Percentiles rank a stretch among this genome's conserved stretches.
These are phyloP conservation scores for Phoebastria nigripes DNA, from an alignment of 2,797 vertebrate species.

Conservation along the genomic window DNA sequence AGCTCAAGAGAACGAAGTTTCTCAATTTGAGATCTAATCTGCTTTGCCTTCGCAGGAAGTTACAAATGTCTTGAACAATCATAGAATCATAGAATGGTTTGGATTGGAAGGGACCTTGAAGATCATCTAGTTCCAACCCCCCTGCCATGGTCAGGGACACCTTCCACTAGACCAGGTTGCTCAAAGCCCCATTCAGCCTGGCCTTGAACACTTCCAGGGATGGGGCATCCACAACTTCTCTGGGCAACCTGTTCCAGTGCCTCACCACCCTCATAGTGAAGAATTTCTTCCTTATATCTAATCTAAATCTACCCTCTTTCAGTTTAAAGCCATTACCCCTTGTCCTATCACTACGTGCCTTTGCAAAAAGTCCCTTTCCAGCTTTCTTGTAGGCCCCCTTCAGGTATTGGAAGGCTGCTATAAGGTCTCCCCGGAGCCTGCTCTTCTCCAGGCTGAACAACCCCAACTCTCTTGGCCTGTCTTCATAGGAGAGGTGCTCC, in stretches of 20 bases:
- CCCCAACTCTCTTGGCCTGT: not conserved
- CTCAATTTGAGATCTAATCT: constrained; percentile 63
- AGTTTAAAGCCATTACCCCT: not conserved
- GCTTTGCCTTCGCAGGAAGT: constrained; percentile 47
- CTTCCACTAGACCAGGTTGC: not conserved
- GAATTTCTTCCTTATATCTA: too few species aligned
- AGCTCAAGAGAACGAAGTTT: constrained; percentile 38
- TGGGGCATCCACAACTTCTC: not conserved
- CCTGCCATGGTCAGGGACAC: not conserved
- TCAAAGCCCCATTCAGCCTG: not conserved
- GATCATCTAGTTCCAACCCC: not conserved
- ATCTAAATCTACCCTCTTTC: too few species aligned
- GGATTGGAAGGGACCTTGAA: not conserved
- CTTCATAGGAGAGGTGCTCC: not conserved
- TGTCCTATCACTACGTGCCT: not conserved
- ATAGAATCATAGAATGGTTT: not conserved
- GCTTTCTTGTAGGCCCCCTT: not conserved
- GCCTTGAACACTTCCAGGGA: not conserved
- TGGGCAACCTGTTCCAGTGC: too few species aligned
- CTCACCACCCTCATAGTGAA: too few species aligned
- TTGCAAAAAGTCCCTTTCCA: not conserved
- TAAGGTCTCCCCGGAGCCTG: not conserved
- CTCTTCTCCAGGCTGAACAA: not conserved
- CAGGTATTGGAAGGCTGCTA: not conserved
- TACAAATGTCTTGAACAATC: not conserved